Percentiles rank a stretch among this genome's conserved stretches.
Conservation (phyloP, 2,888 invertebrate genomes). For the Hirtodrosophila alboralis region DNA sequence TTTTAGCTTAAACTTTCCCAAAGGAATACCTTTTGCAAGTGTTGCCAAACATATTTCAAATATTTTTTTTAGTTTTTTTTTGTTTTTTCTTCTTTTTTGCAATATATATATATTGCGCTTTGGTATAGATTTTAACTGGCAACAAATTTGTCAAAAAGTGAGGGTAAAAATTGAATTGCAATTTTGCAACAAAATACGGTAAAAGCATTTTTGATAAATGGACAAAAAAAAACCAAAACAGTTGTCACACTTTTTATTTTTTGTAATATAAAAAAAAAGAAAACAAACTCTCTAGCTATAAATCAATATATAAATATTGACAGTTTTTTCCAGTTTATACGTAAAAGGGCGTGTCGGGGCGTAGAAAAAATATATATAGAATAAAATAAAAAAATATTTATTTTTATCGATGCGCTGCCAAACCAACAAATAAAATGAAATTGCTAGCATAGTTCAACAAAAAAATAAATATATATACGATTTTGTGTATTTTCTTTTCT, state of each 20-base stretch:
- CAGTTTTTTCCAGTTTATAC: conserved; percentile 57
- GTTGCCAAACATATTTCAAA: conserved; percentile 36
- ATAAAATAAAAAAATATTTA: conserved; percentile 8
- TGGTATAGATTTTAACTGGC: conserved; percentile 54
- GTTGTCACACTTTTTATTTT: conserved; percentile 23
- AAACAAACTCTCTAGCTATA: conserved; percentile 32
- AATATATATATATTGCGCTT: conserved; percentile 14
- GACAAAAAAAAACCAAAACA: conserved; percentile 16
- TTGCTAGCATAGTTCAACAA: conserved; percentile 25
- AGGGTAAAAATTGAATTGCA: too few species aligned
- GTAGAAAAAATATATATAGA: conserved; percentile 16
- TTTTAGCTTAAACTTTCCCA: neutral
- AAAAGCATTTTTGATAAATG: conserved; percentile 42
- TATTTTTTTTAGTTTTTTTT: conserved; percentile 24
- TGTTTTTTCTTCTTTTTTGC: conserved; percentile 1
- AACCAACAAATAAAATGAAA: conserved; percentile 32
- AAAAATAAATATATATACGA: too few species aligned
- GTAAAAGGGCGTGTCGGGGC: conserved; percentile 17
- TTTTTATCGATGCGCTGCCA: conserved; percentile 12
- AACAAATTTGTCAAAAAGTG: conserved; percentile 60
- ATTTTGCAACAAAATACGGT: too few species aligned
- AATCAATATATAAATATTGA: conserved; percentile 74
- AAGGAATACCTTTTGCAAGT: conserved; percentile 22
- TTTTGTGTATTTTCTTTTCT: conserved; percentile 44
- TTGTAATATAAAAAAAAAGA: conserved; percentile 22